phyloP scores from a whole-genome alignment of 2,888 invertebrate species.

The Chalcis sispes region DNA sequence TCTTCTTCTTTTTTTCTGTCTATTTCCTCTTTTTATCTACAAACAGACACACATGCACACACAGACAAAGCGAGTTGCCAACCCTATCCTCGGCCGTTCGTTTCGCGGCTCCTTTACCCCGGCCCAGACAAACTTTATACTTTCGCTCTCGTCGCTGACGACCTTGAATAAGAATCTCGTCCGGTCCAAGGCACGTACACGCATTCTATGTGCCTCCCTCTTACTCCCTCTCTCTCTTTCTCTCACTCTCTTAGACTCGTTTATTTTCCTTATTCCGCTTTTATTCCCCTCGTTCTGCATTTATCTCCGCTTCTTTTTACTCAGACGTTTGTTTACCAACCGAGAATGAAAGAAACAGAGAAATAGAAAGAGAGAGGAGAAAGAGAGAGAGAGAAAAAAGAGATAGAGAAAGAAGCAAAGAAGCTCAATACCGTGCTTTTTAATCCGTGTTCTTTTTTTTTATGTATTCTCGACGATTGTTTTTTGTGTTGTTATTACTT shows the following conservation, averaged over 20 bases:
- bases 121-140: slow-evolving; percentile 53
- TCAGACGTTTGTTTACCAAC: slow-evolving; percentile 40
- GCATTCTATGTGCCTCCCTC: slow-evolving; percentile 40
- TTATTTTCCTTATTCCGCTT: slow-evolving; percentile 14
- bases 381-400: no score
- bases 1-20: no score
- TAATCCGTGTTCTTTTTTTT: no score
- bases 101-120: slow-evolving; percentile 9
- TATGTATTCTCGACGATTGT: no score
- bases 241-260: slow-evolving; percentile 28
- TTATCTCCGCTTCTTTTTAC: slow-evolving; percentile 30
- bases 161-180: slow-evolving; percentile 60
- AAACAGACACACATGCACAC: neutral
- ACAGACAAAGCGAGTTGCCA: neutral
- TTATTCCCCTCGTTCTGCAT: slow-evolving; percentile 25
- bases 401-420: neutral
- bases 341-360: slow-evolving; percentile 34
- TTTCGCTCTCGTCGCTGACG: slow-evolving; percentile 57
- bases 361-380: neutral
- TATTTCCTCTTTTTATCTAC: neutral
- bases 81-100: neutral
- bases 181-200: slow-evolving; percentile 55
- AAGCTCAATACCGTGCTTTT: no score
- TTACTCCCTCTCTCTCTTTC: slow-evolving; percentile 16
- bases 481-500: no score